Base-by-base conservation (phyloP, 1,140 invertebrate genomes). In the Zaprionus lachaisei region DNA sequence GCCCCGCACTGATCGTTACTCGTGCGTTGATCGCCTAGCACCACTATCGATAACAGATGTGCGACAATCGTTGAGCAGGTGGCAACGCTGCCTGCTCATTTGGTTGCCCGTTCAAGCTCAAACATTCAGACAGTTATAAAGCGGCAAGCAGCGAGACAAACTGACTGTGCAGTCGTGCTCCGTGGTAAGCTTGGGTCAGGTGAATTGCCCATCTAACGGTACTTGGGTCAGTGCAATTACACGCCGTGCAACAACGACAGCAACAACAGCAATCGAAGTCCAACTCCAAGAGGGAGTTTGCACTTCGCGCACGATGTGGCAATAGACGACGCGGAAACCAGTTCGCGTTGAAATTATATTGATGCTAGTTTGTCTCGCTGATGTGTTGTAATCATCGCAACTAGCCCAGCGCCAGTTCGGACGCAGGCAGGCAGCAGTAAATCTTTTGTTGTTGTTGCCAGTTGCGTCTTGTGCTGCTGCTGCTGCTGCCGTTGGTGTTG, bases 301-400 rank as follows among this genome's bases (percentile, higher is more conserved):
- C 67, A 66, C 15, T 62, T 37, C 47, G 67, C 58, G 77, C 66
- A 68, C 60, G 31, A 84, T 90, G 85, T 82, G 69, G 85, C 79
- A 89, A 89, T 60, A 84, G 79, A 85, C 58, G 41, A 84, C 84
- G 57, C 79, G 81, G 85, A 90, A 89, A 89, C 85, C 85, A 81
- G 85, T 89, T 89, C 75, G 76, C 14, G 51, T 17, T 22, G 66
- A 81, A 85, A 90, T 90, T 90, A 81, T 74, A 72, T 65, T 75
- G 81, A 77, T 84, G 82, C 79, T 83, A 77, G 72, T 83, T 79
- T 69, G 31, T 28, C 49, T 31, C 61, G 41, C 62, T 72, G 71
- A 47, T 79, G 71, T 83, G 72, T 81, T 80, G 83, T 77, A 86
- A 86, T 72, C 83, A 79, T 70, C 83, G 31, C 71, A 58, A 63